Base-by-base conservation (phyloP, 2,888 invertebrate species). In the Schrankia costaestrigalis region DNA sequence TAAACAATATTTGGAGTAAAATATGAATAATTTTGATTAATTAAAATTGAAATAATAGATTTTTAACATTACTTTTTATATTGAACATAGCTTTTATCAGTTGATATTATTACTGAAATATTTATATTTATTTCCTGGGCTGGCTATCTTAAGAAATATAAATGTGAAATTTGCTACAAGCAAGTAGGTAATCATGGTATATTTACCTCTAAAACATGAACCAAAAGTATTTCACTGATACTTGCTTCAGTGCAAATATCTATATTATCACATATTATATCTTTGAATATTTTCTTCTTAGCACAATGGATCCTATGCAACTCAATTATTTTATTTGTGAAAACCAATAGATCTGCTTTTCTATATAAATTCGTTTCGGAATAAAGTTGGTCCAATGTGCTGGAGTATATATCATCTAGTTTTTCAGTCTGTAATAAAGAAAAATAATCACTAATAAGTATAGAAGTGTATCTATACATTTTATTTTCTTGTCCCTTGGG, bases 311-410 rank as follows among this genome's bases (percentile, higher is more conserved):
- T 55, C 40, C 76, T 70, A 48, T 76, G 69, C 25, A 75, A 57
- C 19, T 64, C 47, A 34, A 85, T 71, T 17, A 84, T 37, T 19
- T 62, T 58, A 19, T 58, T 76, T 1, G 66, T 41, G 36, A 77
- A 79, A n/a, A 50, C 49, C 8, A 84, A 70, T 38, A 68, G 70
- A 26, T 51, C 50, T 18, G 64, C 70, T 51, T 85, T 87, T 36
- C 78, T 70, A 34, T 78, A 59, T 34, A 86, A 55, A 50, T 84
- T 85, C 1, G 78, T 62, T 56, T 86, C 86, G 13, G 59, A 48
- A 8, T 58, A 54, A 12, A 82, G 47, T 54, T 84, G 73, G 8
- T 83, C 77, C 13, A 85, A 41, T 5, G 69, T 47, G 15, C 45
- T 53, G 15, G 56, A 53, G 42, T 71, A 78, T 13, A 77, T 45